phyloP scores from a whole-genome alignment of 2,113 vertebrate species.

The Zonotrichia leucophrys region DNA sequence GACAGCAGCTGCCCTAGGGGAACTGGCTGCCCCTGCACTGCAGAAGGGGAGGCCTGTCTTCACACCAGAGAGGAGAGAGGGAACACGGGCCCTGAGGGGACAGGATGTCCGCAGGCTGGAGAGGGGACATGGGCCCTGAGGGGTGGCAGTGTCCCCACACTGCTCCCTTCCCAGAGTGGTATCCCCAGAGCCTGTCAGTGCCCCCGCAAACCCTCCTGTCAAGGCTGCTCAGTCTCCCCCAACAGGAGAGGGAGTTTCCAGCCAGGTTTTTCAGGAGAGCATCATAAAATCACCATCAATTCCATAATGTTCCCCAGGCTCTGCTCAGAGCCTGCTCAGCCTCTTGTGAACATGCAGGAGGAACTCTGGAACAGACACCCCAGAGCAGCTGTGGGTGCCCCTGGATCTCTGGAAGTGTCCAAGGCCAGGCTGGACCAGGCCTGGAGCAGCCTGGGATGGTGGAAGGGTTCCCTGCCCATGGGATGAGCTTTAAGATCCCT shows the following conservation, averaged over 20 bases:
- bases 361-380: neutral
- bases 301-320: neutral
- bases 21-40: too few relatives aligned
- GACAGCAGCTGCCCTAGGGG: neutral
- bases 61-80: neutral
- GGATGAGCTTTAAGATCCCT: neutral
- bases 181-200: neutral
- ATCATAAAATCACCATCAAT: neutral
- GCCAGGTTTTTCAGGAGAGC: neutral
- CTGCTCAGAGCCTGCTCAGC: neutral
- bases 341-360: neutral
- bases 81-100: neutral
- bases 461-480: neutral
- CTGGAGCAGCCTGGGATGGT: neutral
- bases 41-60: neutral
- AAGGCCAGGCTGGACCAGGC: neutral
- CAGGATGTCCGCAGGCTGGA: neutral
- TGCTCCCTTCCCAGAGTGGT: neutral
- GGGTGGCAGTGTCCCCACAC: accelerated
- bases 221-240: accelerated
- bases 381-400: neutral
- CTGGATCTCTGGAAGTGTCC: neutral
- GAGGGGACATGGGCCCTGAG: neutral
- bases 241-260: neutral
- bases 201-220: neutral